Evolutionary conservation across 2,113 vertebrate genomes (phyloP).

Genomic region (Megaceryle torquata): DNA sequence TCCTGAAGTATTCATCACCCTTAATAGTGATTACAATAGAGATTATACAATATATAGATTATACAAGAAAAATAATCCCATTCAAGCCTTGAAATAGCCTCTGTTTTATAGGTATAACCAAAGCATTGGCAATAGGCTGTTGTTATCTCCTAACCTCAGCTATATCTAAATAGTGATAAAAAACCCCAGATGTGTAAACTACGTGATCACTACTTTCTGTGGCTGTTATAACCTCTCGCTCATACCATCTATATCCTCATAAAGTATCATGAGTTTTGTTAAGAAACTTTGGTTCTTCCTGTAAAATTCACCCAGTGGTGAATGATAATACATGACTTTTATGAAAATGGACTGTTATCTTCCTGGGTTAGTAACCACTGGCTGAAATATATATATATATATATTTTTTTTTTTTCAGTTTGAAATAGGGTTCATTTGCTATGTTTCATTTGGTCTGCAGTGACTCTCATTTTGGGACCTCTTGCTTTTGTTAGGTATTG

Average conservation of each 20-base stretch:
- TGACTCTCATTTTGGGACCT: background rate
- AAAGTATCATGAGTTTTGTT: background rate
- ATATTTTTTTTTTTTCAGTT: background rate
- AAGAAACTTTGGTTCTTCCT: background rate
- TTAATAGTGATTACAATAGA: background rate
- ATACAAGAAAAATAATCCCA: background rate
- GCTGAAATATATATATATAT: background rate
- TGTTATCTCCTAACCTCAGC: background rate
- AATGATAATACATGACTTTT: background rate
- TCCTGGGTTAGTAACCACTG: background rate
- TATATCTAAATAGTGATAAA: background rate
- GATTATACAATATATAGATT: background rate
- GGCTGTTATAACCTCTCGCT: background rate
- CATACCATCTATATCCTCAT: background rate
- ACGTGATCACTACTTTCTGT: background rate
- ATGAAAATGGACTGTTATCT: background rate
- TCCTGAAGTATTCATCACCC: background rate
- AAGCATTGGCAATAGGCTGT: background rate
- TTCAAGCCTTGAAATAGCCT: background rate
- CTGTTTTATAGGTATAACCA: background rate
- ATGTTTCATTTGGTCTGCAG: background rate
- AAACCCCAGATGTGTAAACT: background rate
- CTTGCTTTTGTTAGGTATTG: background rate
- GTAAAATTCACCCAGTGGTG: background rate
- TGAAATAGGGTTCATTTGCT: background rate